phyloP scores from a whole-genome alignment of 2,888 invertebrate species.

The Spisula subtruncata region DNA sequence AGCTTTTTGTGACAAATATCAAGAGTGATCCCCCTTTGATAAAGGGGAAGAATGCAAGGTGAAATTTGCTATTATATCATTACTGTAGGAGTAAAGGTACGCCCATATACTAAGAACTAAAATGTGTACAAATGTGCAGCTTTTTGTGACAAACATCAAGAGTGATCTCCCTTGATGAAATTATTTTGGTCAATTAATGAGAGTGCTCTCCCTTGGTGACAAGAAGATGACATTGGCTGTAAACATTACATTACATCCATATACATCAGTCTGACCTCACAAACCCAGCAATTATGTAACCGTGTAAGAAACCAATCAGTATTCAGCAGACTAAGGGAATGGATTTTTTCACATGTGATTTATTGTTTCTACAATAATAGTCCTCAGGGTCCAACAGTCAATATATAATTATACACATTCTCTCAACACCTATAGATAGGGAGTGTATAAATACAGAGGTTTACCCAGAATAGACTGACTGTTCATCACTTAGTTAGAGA shows the following conservation, averaged over 20 bases:
- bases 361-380: not conserved
- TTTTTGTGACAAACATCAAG: too few species aligned
- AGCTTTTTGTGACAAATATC: too few species aligned
- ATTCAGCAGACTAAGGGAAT: not conserved
- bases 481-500: not conserved
- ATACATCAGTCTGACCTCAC: not conserved
- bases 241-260: too few species aligned
- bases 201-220: too few species aligned
- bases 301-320: slow-evolving; percentile 10
- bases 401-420: slow-evolving; percentile 14
- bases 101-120: not conserved
- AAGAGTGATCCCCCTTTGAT: too few species aligned
- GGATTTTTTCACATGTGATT: not conserved
- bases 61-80: too few species aligned
- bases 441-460: slow-evolving; percentile 4
- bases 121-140: too few species aligned
- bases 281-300: not conserved
- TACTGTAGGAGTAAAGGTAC: too few species aligned
- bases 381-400: slow-evolving; percentile 4
- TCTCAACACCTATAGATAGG: not conserved
- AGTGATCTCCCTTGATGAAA: too few species aligned
- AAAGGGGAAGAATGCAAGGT: too few species aligned
- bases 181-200: too few species aligned
- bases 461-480: not conserved
- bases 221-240: too few species aligned